phyloP scores from a whole-genome alignment of 2,888 invertebrate genomes.

The Synergus laeviventris region DNA sequence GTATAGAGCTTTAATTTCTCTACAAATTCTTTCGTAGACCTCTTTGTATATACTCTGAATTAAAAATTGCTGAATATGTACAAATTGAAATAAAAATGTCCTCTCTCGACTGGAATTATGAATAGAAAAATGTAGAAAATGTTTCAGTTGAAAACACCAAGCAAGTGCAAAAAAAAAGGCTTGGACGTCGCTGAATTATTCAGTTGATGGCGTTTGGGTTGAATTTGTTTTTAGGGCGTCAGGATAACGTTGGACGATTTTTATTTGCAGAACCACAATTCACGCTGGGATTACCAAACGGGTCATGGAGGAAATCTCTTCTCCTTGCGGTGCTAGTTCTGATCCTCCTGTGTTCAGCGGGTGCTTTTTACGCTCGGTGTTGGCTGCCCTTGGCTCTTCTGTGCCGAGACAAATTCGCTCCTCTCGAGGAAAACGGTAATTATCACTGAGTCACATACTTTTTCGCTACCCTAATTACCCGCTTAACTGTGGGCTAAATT shows the following conservation, averaged over 20 bases:
- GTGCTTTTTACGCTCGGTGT: slow-evolving; percentile 78
- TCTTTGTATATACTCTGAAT: neutral
- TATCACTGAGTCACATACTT: slow-evolving; percentile 54
- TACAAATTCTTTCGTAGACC: neutral
- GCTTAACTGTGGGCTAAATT: slow-evolving; percentile 55
- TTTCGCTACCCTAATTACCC: slow-evolving; percentile 53
- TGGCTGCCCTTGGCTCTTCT: slow-evolving; percentile 76
- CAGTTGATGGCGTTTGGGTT: slow-evolving; percentile 6
- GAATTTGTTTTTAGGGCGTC: slow-evolving; percentile 17
- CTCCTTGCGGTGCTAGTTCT: slow-evolving; percentile 78
- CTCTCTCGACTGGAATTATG: neutral
- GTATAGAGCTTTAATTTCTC: neutral
- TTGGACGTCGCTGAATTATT: slow-evolving; percentile 25
- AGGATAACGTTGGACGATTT: slow-evolving; percentile 40
- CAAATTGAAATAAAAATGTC: neutral
- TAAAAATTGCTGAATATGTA: neutral
- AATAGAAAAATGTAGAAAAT: slow-evolving; percentile 2
- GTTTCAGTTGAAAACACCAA: neutral
- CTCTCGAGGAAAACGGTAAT: slow-evolving; percentile 75
- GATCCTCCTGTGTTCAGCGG: slow-evolving; percentile 76
- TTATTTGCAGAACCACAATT: slow-evolving; percentile 67
- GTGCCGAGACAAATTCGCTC: slow-evolving; percentile 77
- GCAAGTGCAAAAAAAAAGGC: neutral
- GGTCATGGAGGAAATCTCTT: slow-evolving; percentile 79
- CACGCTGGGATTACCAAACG: slow-evolving; percentile 65